These are phyloP conservation scores for Ciconia boyciana DNA, from an alignment of 2,113 vertebrate genomes.

Conservation along the genomic window DNA sequence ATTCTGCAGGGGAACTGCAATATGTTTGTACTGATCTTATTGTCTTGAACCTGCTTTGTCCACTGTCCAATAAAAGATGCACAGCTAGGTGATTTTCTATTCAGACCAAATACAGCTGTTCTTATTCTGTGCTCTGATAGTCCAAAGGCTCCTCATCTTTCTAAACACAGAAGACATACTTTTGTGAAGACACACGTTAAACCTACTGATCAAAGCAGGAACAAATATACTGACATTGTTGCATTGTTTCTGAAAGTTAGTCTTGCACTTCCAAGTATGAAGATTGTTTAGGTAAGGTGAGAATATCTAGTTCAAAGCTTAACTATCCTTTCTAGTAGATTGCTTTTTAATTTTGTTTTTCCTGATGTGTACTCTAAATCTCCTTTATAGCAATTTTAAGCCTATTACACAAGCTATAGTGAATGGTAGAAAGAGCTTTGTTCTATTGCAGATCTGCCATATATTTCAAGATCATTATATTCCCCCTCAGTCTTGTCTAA, in stretches of 20 bases:
- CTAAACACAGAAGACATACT: background rate
- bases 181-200: background rate
- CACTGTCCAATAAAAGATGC: background rate
- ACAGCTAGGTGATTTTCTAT: background rate
- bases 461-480: background rate
- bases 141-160: background rate
- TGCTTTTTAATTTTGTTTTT: background rate
- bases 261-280: background rate
- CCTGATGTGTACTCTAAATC: background rate
- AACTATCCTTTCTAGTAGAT: background rate
- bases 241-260: background rate
- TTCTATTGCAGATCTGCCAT: background rate
- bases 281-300: background rate
- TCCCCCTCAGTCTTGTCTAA: background rate
- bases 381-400: background rate
- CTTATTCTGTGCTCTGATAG: background rate
- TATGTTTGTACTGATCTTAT: background rate
- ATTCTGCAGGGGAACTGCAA: background rate
- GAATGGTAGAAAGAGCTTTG: background rate
- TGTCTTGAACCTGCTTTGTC: background rate
- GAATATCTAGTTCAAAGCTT: background rate
- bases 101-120: background rate
- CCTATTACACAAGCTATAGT: background rate
- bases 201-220: background rate
- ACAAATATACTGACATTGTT: background rate